Conservation (phyloP, 1,140 invertebrate genomes). For the Neelides sp. region DNA sequence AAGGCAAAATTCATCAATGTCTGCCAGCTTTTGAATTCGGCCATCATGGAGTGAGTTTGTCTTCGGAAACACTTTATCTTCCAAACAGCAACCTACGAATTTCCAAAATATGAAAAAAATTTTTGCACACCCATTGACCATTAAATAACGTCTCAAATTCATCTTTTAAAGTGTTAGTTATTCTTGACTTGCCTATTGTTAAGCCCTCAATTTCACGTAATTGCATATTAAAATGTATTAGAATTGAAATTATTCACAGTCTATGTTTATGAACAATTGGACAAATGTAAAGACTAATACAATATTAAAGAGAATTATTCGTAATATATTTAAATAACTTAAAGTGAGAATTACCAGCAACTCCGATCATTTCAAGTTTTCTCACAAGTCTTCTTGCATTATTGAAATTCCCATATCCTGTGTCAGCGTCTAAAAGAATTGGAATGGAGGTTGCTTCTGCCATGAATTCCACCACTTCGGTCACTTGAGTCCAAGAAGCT, state of each 20-base stretch:
- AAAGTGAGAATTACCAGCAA: conserved; percentile 34
- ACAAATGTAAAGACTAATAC: no score
- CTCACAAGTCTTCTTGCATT: conserved; percentile 39
- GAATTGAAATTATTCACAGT: background rate
- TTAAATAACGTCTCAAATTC: no score
- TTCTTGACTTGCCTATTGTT: no score
- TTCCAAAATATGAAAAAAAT: conserved; percentile 3
- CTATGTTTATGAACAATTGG: no score
- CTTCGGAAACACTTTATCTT: conserved; percentile 42
- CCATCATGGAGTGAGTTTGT: conserved; percentile 40
- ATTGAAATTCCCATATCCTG: conserved; percentile 42
- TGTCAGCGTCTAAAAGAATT: conserved; percentile 41
- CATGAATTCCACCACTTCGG: conserved; percentile 42
- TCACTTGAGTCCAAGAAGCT: conserved; percentile 42
- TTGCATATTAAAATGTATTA: background rate
- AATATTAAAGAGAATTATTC: background rate
- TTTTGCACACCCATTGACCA: background rate
- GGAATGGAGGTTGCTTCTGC: conserved; percentile 39
- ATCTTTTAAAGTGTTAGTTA: no score
- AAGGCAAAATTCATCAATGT: conserved; percentile 40
- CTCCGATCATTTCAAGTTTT: conserved; percentile 39
- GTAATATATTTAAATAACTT: background rate
- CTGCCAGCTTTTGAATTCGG: conserved; percentile 37
- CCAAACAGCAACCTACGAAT: conserved; percentile 38
- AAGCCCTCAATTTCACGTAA: background rate